Evolutionary conservation across 2,797 vertebrate genomes (phyloP), one percentile per base, ranked within the genome.

Genomic region (Discoglossus pictus): DNA sequence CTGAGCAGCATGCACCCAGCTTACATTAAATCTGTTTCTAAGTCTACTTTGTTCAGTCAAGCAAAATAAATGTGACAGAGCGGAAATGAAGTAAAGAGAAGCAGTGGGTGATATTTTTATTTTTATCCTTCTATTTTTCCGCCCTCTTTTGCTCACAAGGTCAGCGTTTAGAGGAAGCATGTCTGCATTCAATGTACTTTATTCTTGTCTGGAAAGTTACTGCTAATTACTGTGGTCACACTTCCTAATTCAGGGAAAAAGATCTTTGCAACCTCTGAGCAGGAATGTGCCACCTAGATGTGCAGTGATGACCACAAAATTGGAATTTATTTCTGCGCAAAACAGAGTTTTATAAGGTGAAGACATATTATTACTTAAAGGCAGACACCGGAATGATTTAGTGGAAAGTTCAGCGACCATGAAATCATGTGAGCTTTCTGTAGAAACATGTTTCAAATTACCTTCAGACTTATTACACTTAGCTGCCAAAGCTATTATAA

Each of bases 191-290:
- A 79, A 76, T 31, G 21, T 65, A 67, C 73, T 75, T 27, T 58
- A 54, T 59, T 80, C 75, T 73, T 61, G 60, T 46, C 79, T 74
- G 68, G 75, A 76, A 80, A 73, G 72, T 68, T 76, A 44, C 74
- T 74, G 83, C 82, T 90, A 89, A 89, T 89, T 83, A 83, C 83
- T 87, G 79, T 79, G 85, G 87, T 89, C 88, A 87, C 88, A 88
- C 86, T 84, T 87, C 81, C 84, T 82, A 82, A 86, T 81, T 76
- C 85, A 84, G 78, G 80, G 76, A 82, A 73, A 74, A n/a, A 80
- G 73, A 66, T 75, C 83, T 74, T 68, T 78, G 69, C 53, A 77
- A 75, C 71, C 73, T 86, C 81, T 81, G 79, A 63, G 76, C 82
- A 73, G 81, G 82, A 82, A 79, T 43, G 79, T 84, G 88, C 87